Conservation (phyloP, 2,888 invertebrate species). For the Iphiclides podalirius region DNA sequence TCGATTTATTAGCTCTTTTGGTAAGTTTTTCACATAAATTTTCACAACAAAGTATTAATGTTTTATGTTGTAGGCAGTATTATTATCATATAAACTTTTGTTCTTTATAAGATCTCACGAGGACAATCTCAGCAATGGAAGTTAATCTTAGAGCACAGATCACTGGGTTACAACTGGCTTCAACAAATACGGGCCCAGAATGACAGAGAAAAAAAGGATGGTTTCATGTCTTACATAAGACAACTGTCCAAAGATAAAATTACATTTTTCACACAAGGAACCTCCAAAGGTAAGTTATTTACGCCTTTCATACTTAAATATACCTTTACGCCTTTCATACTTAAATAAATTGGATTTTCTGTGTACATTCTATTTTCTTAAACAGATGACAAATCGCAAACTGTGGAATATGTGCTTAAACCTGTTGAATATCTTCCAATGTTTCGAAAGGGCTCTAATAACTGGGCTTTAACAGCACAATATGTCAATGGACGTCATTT, state of each 20-base stretch:
- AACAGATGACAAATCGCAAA: constrained; percentile 64
- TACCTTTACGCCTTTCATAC: too few relatives aligned
- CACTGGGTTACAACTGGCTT: constrained; percentile 86
- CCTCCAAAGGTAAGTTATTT: constrained; percentile 57
- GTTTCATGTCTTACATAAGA: constrained; percentile 73
- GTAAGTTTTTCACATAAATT: too few relatives aligned
- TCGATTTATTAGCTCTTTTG: constrained; percentile 76
- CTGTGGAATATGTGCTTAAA: constrained; percentile 65
- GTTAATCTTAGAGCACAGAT: constrained; percentile 88
- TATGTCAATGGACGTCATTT: constrained; percentile 75
- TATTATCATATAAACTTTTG: neutral
- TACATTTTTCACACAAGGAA: constrained; percentile 64
- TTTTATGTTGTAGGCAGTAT: too few relatives aligned
- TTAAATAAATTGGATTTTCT: too few relatives aligned
- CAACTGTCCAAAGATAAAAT: constrained; percentile 76
- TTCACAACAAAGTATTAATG: too few relatives aligned
- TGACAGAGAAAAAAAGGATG: constrained; percentile 67
- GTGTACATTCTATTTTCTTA: constrained; percentile 3
- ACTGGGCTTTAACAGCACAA: constrained; percentile 71
- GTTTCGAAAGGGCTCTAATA: constrained; percentile 65
- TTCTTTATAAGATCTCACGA: constrained; percentile 83
- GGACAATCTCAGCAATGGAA: constrained; percentile 89
- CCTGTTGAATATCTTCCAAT: constrained; percentile 65
- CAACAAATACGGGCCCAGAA: constrained; percentile 58
- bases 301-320: too few relatives aligned